phyloP scores from a whole-genome alignment of 2,113 vertebrate genomes.

The Porphyrio hochstetteri region DNA sequence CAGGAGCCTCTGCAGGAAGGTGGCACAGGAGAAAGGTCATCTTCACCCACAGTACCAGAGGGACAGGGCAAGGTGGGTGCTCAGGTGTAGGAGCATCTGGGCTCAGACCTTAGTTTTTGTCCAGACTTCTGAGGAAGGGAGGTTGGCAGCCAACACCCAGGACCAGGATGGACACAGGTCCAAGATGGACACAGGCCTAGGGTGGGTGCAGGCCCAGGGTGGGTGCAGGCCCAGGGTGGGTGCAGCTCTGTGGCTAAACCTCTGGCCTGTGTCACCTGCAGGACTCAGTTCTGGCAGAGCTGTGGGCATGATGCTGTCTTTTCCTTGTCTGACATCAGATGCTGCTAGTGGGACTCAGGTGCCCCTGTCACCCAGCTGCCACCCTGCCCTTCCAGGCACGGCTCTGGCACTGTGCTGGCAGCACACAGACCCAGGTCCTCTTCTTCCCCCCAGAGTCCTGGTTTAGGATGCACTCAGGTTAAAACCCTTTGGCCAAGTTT shows the following conservation, averaged over 20 bases:
- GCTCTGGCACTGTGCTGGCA: neutral
- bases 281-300: neutral
- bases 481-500: neutral
- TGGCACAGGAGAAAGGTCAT: neutral
- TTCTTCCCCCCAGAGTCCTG: neutral
- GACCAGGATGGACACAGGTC: neutral
- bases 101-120: neutral
- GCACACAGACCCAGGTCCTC: neutral
- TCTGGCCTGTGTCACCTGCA: neutral
- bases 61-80: neutral
- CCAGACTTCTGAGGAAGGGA: neutral
- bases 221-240: too few relatives aligned
- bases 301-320: neutral
- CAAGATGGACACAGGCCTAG: too few relatives aligned
- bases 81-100: neutral
- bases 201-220: neutral
- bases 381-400: neutral
- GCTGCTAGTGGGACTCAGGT: neutral
- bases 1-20: neutral
- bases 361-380: neutral
- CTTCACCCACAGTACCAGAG: neutral
- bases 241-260: neutral
- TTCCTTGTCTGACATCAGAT: rapidly evolving
- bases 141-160: neutral
- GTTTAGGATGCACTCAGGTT: neutral